Evolutionary conservation across 2,797 vertebrate genomes (phyloP), one percentile per base, ranked within the genome.

Genomic region (Lepilemur ruficaudatus): DNA sequence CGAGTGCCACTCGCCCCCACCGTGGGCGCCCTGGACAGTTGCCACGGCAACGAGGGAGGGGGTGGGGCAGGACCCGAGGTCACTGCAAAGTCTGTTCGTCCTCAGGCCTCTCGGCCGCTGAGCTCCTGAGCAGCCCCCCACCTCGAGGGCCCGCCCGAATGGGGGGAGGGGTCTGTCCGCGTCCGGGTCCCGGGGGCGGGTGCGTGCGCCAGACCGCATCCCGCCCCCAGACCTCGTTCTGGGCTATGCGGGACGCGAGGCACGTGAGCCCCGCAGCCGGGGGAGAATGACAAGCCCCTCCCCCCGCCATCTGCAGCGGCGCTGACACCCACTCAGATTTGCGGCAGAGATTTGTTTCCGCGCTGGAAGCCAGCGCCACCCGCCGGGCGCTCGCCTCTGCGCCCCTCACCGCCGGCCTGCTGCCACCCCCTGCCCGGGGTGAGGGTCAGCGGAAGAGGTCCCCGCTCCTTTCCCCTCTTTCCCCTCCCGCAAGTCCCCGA

Each of bases 221-320:
- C 70, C 38, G 46, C 67, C 89, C 92, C 52, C 32, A 30, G 43
- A 50, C 67, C 88, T 50, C 35, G n/a, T 78, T 61, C 55, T 11
- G 50, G 61, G 75, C 79, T 72, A 32, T 83, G 96, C 88, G 52
- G 95, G 91, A 78, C 82, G 13, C 55, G 52, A 32, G 69, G 95
- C 97, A 87, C 93, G 92, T 78, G 97, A 94, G 94, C 85, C 59
- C 96, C 25, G 94, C 97, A 97, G 96, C 93, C 73, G 10, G 76
- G 85, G 95, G 80, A 91, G 57, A 93, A 83, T 70, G 97, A 94
- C 95, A 84, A 48, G 65, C 76, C 92, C 97, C 91, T 88, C 96
- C 96, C 96, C 96, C 30, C 63, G 35, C 96, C 94, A 87, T 95
- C 96, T 96, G 96, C 96, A 97, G 97, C 97, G 97, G 97, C 98